Evolutionary conservation across 2,113 vertebrate species (phyloP).

Genomic region (Entomyzon cyanotis): DNA sequence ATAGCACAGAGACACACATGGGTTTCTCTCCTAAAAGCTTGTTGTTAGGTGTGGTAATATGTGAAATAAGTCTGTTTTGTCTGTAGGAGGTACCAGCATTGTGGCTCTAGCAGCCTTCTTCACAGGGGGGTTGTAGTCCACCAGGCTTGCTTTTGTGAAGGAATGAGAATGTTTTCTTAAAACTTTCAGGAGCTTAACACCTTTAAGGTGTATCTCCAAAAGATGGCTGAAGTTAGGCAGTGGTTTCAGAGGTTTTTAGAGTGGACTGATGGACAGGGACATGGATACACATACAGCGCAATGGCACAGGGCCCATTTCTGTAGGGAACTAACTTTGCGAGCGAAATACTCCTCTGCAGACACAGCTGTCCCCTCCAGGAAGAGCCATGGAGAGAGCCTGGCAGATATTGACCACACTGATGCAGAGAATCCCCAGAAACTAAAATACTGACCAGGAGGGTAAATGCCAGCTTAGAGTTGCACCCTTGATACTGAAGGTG

Average conservation of each 20-base stretch:
- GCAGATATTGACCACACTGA: not conserved
- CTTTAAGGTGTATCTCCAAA: not conserved
- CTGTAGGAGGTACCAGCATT: not conserved
- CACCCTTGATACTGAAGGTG: not conserved
- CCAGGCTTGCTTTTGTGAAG: not conserved
- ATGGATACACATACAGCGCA: not conserved
- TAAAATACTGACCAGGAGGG: not conserved
- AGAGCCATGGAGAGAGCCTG: not conserved
- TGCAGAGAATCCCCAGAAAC: not conserved
- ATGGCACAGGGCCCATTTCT: not conserved
- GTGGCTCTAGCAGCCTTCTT: not conserved
- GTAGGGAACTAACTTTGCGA: not conserved
- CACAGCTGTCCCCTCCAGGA: not conserved
- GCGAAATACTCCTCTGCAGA: not conserved
- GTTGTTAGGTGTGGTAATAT: not conserved
- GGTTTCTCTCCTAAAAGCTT: not conserved
- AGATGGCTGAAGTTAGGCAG: not conserved
- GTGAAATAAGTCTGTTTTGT: not conserved
- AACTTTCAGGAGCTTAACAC: not conserved
- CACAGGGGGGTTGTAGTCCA: not conserved
- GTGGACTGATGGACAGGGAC: not conserved
- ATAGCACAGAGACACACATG: not conserved
- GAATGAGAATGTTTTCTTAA: not conserved
- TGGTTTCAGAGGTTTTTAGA: not conserved
- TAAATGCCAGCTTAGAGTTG: not conserved